Evolutionary conservation across 2,113 vertebrate genomes (phyloP).

Genomic region (Astur gentilis): DNA sequence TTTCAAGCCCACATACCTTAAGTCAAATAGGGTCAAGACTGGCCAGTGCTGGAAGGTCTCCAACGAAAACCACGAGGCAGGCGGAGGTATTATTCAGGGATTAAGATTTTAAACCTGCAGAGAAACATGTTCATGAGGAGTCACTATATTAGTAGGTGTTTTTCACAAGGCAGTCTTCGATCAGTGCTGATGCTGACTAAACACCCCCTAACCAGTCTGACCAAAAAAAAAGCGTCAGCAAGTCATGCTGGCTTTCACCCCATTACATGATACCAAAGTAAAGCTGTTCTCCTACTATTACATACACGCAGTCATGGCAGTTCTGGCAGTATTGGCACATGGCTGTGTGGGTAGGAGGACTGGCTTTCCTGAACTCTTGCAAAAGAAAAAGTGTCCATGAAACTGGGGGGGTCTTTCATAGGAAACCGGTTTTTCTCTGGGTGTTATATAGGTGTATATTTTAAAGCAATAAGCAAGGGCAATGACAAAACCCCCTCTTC

Average conservation of each 20-base stretch:
- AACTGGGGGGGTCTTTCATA: neutral
- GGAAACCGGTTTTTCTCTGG: neutral
- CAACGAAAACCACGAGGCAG: neutral
- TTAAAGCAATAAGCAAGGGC: neutral
- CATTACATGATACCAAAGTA: fast-evolving
- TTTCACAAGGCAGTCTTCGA: neutral
- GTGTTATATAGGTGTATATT: neutral
- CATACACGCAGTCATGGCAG: neutral
- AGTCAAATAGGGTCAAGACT: neutral
- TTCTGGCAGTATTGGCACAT: neutral
- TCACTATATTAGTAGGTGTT: neutral
- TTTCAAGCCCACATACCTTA: neutral
- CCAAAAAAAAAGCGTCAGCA: neutral
- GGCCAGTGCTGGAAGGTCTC: neutral
- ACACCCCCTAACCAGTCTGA: neutral
- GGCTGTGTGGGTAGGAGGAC: neutral
- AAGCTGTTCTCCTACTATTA: neutral
- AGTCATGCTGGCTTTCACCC: neutral
- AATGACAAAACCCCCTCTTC: neutral
- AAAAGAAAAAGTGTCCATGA: neutral
- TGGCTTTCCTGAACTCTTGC: neutral
- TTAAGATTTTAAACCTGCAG: conserved; percentile 10
- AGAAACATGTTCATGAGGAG: neutral
- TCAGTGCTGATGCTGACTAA: neutral
- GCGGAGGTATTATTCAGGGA: neutral